A percentile compares a stretch with the other conserved stretches of the same genome.
These are phyloP conservation scores for Ophion slaviceki DNA, from an alignment of 2,888 invertebrate species.

Conservation along the genomic window DNA sequence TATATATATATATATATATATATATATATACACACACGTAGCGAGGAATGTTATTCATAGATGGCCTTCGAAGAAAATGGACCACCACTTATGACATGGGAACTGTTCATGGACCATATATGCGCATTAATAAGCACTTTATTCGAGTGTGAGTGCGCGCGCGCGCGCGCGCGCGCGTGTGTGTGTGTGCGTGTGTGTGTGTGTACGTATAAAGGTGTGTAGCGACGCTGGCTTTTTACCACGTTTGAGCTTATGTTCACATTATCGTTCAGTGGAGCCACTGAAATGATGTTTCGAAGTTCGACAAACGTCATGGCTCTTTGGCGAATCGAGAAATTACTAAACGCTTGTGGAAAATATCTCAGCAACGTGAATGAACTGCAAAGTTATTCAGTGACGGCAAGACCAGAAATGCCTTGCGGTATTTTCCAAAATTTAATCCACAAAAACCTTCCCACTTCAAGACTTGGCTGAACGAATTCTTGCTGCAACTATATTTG, in stretches of 20 bases:
- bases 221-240: slow-evolving; percentile 41
- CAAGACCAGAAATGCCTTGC: not conserved
- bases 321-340: slow-evolving; percentile 42
- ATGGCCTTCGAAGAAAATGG: slow-evolving; percentile 52
- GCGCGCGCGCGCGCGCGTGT: too few species aligned
- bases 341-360: slow-evolving; percentile 21
- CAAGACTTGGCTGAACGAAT: not conserved
- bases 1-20: too few species aligned
- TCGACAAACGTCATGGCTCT: slow-evolving; percentile 43
- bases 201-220: not conserved
- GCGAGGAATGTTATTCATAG: slow-evolving; percentile 36
- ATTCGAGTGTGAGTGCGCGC: not conserved
- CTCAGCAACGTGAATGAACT: slow-evolving; percentile 18
- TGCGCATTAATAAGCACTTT: not conserved
- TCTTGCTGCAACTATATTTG: too few species aligned
- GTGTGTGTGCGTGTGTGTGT: not conserved
- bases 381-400: not conserved
- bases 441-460: not conserved
- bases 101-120: slow-evolving; percentile 29
- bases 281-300: slow-evolving; percentile 26
- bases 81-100: slow-evolving; percentile 30
- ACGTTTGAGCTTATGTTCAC: slow-evolving; percentile 48
- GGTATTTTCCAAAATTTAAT: not conserved
- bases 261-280: slow-evolving; percentile 44
- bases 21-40: not conserved